These are phyloP conservation scores for Ecliptopera silaceata DNA, from an alignment of 2,888 invertebrate species.

Conservation along the genomic window DNA sequence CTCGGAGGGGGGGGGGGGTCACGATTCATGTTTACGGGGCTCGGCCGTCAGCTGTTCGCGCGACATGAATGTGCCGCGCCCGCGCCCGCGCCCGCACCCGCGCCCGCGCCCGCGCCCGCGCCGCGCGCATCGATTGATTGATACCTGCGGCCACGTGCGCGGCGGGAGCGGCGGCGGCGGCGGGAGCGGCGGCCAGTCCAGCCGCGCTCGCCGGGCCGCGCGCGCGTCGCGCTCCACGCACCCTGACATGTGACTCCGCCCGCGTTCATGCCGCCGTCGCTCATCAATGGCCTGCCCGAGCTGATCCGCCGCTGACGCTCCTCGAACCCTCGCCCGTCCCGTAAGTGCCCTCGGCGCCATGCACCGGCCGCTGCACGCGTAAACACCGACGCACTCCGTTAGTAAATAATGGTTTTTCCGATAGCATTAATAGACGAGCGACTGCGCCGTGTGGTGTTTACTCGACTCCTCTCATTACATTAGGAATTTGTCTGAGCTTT, in stretches of 20 bases:
- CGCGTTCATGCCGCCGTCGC: constrained; percentile 50
- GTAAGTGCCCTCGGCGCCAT: constrained; percentile 26
- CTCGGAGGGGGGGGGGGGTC: constrained; percentile 40
- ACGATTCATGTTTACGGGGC: constrained; percentile 80
- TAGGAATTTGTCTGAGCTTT: constrained; percentile 60
- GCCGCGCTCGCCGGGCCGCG: constrained; percentile 66
- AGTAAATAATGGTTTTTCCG: constrained; percentile 61
- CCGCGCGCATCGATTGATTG: constrained; percentile 76
- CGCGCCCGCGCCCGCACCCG: constrained; percentile 70
- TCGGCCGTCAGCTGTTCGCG: constrained; percentile 79
- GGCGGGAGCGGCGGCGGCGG: constrained; percentile 20
- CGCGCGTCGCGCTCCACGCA: constrained; percentile 52
- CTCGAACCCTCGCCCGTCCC: constrained; percentile 36
- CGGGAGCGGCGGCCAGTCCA: constrained; percentile 51
- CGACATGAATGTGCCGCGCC: constrained; percentile 77
- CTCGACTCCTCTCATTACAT: constrained; percentile 58
- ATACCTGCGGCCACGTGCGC: constrained; percentile 64
- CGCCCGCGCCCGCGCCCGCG: constrained; percentile 60
- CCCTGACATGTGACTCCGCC: constrained; percentile 50
- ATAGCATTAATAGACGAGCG: constrained; percentile 57
- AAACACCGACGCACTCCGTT: constrained; percentile 49
- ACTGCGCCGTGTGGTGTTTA: constrained; percentile 70
- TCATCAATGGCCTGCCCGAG: constrained; percentile 73
- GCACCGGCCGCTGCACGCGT: constrained; percentile 36
- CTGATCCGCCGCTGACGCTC: constrained; percentile 59